Percentiles rank a stretch among this genome's conserved stretches.
Evolutionary conservation across 64 coral and sea anemone genomes (phyloP).

Genomic region (Cladopsammia gracilis): DNA sequence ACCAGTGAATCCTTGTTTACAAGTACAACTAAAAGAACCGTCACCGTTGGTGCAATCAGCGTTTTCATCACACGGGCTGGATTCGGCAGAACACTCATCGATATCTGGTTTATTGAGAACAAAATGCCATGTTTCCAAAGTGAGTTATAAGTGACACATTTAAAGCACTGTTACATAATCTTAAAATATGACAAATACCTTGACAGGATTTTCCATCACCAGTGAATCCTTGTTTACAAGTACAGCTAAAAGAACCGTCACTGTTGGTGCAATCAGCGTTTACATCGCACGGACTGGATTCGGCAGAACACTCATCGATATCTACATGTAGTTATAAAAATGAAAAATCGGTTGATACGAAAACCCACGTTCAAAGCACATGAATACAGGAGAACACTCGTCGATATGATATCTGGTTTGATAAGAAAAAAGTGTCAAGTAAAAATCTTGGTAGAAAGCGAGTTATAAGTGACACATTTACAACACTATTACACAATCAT

Average conservation of each 20-base stretch:
- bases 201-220: constrained; percentile 31
- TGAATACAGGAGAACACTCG: constrained; percentile 35
- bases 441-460: not conserved
- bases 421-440: not conserved
- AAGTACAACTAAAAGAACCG: constrained; percentile 61
- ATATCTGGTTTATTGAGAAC: constrained; percentile 30
- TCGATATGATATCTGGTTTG: constrained; percentile 23
- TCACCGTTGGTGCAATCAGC: constrained; percentile 52
- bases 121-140: no score
- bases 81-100: constrained; percentile 48
- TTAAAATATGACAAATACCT: not conserved
- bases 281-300: not conserved
- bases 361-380: no score
- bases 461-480: no score
- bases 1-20: constrained; percentile 59
- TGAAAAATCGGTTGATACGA: no score
- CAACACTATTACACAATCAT: no score
- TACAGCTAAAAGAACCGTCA: not conserved
- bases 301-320: constrained; percentile 3
- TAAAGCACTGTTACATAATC: no score
- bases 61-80: constrained; percentile 24
- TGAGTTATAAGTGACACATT: no score
- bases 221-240: constrained; percentile 40
- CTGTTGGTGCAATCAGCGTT: constrained; percentile 7
- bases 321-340: not conserved